Evolutionary conservation across 2,797 vertebrate species (phyloP).

Genomic region (Acrossocheilus fasciatus): DNA sequence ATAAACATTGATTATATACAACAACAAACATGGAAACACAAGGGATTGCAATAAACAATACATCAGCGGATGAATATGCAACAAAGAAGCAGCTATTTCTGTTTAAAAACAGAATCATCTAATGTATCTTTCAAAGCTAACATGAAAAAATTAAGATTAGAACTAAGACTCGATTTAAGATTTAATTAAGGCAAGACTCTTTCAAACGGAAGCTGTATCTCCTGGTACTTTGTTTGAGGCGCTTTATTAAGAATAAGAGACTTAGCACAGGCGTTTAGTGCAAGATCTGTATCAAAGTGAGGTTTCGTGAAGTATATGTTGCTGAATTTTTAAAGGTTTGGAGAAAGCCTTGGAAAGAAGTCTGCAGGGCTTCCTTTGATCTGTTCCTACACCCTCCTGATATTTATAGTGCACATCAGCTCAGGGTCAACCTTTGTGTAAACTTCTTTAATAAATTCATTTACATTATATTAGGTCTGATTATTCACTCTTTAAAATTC

Average conservation of each 20-base stretch:
- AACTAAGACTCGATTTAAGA: conserved; percentile 26
- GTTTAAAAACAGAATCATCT: neutral
- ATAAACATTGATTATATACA: conserved; percentile 50
- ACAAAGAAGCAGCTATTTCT: conserved; percentile 4
- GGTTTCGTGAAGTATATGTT: neutral
- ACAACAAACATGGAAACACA: neutral
- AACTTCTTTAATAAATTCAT: conserved; percentile 49
- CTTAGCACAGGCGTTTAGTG: conserved; percentile 27
- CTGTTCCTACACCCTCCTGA: conserved; percentile 35
- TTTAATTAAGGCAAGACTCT: conserved; percentile 18
- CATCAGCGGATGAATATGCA: conserved; percentile 13
- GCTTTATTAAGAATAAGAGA: conserved; percentile 17
- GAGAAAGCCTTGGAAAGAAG: conserved; percentile 29
- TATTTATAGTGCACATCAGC: conserved; percentile 47
- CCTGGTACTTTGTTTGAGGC: conserved; percentile 37
- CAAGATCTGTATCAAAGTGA: conserved; percentile 35
- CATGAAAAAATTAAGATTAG: conserved; percentile 4
- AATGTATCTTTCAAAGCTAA: conserved; percentile 21
- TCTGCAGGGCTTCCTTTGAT: conserved; percentile 52
- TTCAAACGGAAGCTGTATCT: conserved; percentile 1
- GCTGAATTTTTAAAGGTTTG: conserved; percentile 53
- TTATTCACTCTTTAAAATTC: conserved; percentile 49
- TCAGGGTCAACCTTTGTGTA: conserved; percentile 53
- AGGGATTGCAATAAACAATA: conserved; percentile 32
- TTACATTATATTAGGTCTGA: conserved; percentile 47